Base-by-base conservation (phyloP, 2,888 invertebrate genomes). In the Luperina nickerlii region DNA sequence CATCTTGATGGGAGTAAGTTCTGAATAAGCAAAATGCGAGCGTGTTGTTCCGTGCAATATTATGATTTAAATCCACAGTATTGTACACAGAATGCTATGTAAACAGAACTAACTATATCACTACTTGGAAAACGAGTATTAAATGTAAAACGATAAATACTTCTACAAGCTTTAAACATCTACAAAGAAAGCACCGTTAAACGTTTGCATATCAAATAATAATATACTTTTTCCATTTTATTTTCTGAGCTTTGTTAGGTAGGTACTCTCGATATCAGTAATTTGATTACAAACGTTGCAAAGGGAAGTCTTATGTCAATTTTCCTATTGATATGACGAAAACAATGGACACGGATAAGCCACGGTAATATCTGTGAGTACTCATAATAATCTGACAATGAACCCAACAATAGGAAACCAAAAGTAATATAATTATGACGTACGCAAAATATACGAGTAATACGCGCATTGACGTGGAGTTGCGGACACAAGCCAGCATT, bases 1-100 rank as follows among this genome's bases (percentile, higher is more conserved):
- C 85, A 89, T 89, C 87, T 84, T 87, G 85, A 89, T 89, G 77
- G 82, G 67, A 77, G 68, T 82, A 78, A 87, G 83, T 88, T 89
- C 82, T 87, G 87, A 87, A 89, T 87, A 89, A 86, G 88, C 83
- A 87, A 87, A 83, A 87, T 65, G 76, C 76, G 71, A 83, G 79
- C 82, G 79, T 81, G 69, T 79, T 83, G 75, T 84, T 76, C 76
- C 76, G 74, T 76, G 78, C 74, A 81, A 82, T 81, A 80, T 82
- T 81, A 85, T 86, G 82, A 83, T 80, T 77, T 81, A 80, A 74
- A 76, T 67, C 69, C 60, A 63, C 76, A 66, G 69, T 79, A 76
- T 54, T 81, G 48, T 78, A 57, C n/a, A 72, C 42, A 70, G 45
- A 81, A 71, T 74, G 27, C 54, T 62, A 60, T 70, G 71, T 78